Evolutionary conservation across 2,113 vertebrate genomes (phyloP).

Genomic region (Nothobranchius furzeri): DNA sequence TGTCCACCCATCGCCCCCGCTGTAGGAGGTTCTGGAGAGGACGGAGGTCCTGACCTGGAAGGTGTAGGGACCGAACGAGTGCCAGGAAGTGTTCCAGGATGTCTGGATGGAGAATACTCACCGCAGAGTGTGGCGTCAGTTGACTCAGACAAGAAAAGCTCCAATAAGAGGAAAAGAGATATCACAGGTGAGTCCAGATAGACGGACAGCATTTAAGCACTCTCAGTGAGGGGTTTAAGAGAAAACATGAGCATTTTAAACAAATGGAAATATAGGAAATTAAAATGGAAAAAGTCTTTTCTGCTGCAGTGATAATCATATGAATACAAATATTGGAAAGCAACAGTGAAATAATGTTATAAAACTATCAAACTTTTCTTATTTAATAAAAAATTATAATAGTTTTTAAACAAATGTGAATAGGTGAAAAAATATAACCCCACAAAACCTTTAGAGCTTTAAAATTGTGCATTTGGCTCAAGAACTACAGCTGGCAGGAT

Average conservation of each 20-base stretch:
- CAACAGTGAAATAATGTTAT: too few species aligned
- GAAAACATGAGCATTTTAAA: fast-evolving
- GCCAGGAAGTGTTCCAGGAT: conserved; percentile 61
- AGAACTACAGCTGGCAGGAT: conserved; percentile 36
- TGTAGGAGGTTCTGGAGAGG: conserved; percentile 29
- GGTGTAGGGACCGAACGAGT: conserved; percentile 68
- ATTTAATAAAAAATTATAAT: too few species aligned
- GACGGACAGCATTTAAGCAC: background rate
- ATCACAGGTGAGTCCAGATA: conserved; percentile 85
- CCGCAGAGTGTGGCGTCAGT: conserved; percentile 72
- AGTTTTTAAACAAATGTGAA: too few species aligned
- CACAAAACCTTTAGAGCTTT: too few species aligned
- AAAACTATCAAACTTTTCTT: too few species aligned
- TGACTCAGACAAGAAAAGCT: conserved; percentile 85
- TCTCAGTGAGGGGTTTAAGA: background rate
- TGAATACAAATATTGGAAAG: too few species aligned
- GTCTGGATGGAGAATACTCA: conserved; percentile 81
- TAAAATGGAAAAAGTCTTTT: background rate
- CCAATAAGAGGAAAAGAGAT: conserved; percentile 85
- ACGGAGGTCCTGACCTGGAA: conserved; percentile 68
- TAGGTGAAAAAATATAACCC: too few species aligned
- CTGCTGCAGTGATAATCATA: too few species aligned
- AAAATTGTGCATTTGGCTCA: background rate
- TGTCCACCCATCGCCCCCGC: conserved; percentile 73
- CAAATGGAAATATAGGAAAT: background rate